A percentile compares a stretch with the other conserved stretches of the same genome.
Conservation (phyloP, 2,113 vertebrate genomes). For the Sinocyclocheilus rhinocerous region DNA sequence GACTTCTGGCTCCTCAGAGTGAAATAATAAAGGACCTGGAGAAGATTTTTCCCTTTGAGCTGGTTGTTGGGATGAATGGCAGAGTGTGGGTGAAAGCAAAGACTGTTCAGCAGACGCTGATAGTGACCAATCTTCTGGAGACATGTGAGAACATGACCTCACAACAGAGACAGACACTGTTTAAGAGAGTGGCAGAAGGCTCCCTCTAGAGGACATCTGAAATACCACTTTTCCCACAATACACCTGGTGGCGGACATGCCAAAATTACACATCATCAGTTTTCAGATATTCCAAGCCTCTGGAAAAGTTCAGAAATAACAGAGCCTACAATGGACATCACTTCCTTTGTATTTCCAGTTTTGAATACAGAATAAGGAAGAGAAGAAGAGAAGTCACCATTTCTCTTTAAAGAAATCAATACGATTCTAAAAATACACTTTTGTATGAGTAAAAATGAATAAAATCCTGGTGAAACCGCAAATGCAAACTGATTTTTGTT, state of each 20-base stretch:
- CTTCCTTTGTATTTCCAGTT: background rate
- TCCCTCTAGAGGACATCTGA: slow-evolving; percentile 55
- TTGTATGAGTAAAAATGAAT: background rate
- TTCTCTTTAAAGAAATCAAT: background rate
- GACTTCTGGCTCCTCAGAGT: slow-evolving; percentile 84
- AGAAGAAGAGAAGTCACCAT: background rate
- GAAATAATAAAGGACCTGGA: slow-evolving; percentile 86
- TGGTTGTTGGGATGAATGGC: slow-evolving; percentile 93
- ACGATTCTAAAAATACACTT: background rate
- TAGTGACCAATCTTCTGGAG: slow-evolving; percentile 90
- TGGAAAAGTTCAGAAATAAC: background rate
- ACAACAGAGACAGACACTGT: slow-evolving; percentile 82
- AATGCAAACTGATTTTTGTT: background rate
- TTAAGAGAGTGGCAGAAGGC: slow-evolving; percentile 80
- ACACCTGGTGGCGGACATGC: background rate
- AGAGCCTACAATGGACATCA: background rate
- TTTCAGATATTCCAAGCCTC: background rate
- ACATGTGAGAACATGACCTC: slow-evolving; percentile 89
- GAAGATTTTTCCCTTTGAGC: slow-evolving; percentile 86
- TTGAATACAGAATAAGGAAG: background rate
- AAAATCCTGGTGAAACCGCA: background rate
- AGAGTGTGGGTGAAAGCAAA: slow-evolving; percentile 89
- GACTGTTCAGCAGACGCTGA: slow-evolving; percentile 87
- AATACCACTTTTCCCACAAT: background rate
- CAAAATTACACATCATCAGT: background rate